A percentile compares a stretch with the other conserved stretches of the same genome.
Conservation (phyloP, 2,113 vertebrate genomes). For the Bubalus kerabau region DNA sequence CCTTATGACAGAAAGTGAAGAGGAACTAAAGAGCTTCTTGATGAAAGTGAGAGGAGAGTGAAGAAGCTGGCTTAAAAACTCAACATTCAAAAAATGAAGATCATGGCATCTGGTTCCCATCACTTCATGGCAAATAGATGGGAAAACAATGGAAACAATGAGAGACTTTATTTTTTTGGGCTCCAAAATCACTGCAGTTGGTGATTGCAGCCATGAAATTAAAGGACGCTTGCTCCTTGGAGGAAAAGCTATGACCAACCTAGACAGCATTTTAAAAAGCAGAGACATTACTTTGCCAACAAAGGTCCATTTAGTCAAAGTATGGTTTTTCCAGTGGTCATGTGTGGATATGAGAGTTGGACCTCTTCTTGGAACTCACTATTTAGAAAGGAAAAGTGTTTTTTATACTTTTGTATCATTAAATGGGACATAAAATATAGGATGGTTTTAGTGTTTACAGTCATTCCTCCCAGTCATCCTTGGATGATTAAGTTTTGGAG, state of each 20-base stretch:
- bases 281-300: not conserved
- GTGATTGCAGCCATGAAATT: not conserved
- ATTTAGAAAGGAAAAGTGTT: slow-evolving; percentile 19
- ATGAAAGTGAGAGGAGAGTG: not conserved
- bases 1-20: not conserved
- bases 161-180: not conserved
- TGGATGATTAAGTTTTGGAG: not conserved
- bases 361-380: slow-evolving; percentile 22
- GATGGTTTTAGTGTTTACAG: not conserved
- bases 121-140: not conserved
- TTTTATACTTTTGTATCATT: slow-evolving; percentile 8
- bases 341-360: not conserved
- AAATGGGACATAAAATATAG: slow-evolving; percentile 12
- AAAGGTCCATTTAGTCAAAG: not conserved
- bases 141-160: not conserved
- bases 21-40: not conserved
- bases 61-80: not conserved
- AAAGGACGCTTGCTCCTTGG: not conserved
- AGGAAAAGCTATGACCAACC: not conserved
- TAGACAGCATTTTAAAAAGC: not conserved
- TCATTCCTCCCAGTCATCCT: not conserved
- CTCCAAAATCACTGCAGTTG: not conserved
- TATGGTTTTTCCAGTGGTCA: not conserved
- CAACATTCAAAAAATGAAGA: not conserved
- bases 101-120: not conserved